Evolutionary conservation across 2,113 vertebrate species (phyloP).

Genomic region (Saguinus midas): DNA sequence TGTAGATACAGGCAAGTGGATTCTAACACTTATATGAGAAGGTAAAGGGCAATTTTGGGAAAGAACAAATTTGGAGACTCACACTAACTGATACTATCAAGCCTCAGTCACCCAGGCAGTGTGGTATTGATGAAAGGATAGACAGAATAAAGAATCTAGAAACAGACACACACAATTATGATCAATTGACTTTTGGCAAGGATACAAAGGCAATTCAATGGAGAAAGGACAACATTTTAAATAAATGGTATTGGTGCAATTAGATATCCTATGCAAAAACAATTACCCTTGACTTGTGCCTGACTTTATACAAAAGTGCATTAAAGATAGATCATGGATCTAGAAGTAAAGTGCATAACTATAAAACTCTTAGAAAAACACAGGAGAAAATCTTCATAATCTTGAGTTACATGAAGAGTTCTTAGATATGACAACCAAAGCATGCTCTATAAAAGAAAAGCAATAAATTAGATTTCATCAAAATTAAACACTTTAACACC

Average conservation of each 20-base stretch:
- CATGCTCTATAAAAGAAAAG: not conserved
- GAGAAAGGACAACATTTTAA: slow-evolving; percentile 12
- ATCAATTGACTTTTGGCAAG: not conserved
- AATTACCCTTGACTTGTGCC: not conserved
- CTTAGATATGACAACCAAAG: not conserved
- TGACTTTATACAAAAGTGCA: not conserved
- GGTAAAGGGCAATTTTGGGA: not conserved
- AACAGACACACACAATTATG: not conserved
- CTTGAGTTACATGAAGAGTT: not conserved
- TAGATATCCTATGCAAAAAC: not conserved
- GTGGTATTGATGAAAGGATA: not conserved
- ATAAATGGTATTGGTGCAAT: not conserved
- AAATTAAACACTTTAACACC: not conserved
- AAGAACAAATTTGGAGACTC: not conserved
- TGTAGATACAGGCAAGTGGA: not conserved
- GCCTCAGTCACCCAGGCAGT: not conserved
- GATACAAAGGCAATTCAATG: not conserved
- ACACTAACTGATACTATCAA: not conserved
- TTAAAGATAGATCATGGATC: not conserved
- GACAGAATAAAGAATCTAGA: not conserved
- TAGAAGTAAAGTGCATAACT: not conserved
- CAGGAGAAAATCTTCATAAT: not conserved
- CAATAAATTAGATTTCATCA: not conserved
- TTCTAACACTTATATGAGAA: not conserved
- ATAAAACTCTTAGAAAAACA: not conserved